Evolutionary conservation across 2,888 invertebrate species (phyloP).

Genomic region (Sinelater perroti): DNA sequence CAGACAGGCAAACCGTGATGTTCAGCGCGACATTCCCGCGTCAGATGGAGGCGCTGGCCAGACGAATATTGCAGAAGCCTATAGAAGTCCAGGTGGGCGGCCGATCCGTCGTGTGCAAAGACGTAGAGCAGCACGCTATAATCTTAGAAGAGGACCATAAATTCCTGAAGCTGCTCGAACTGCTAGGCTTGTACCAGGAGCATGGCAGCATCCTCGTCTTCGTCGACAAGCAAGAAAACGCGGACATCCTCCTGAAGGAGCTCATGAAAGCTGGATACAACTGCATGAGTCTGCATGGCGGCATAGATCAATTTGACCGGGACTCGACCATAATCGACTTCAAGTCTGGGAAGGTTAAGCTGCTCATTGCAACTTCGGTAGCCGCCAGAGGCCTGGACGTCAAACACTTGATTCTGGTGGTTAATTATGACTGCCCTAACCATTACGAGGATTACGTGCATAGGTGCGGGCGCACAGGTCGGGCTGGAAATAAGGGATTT

Average conservation of each 20-base stretch:
- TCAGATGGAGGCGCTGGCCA: conserved; percentile 98
- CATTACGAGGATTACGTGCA: conserved; percentile 99
- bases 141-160: conserved; percentile 96
- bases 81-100: conserved; percentile 98
- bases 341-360: conserved; percentile 81
- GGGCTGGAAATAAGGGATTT: conserved; percentile 95
- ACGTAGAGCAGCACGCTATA: conserved; percentile 95
- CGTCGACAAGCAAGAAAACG: conserved; percentile 98
- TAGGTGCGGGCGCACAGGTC: conserved; percentile 89
- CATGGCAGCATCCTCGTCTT: conserved; percentile 95
- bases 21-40: conserved; percentile 99
- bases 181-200: conserved; percentile 94
- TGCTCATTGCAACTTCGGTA: conserved; percentile 97
- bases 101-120: conserved; percentile 95
- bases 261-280: conserved; percentile 96
- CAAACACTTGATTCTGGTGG: conserved; percentile 94
- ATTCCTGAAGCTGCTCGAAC: conserved; percentile 94
- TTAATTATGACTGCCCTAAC: conserved; percentile 99
- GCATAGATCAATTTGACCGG: conserved; percentile 98
- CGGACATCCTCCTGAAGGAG: conserved; percentile 91
- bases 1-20: conserved; percentile 97
- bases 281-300: conserved; percentile 97
- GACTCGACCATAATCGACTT: conserved; percentile 98
- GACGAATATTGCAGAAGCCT: conserved; percentile 91
- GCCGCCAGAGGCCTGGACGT: conserved; percentile 99